phyloP scores from a whole-genome alignment of 2,113 vertebrate genomes.

The Scophthalmus maximus region DNA sequence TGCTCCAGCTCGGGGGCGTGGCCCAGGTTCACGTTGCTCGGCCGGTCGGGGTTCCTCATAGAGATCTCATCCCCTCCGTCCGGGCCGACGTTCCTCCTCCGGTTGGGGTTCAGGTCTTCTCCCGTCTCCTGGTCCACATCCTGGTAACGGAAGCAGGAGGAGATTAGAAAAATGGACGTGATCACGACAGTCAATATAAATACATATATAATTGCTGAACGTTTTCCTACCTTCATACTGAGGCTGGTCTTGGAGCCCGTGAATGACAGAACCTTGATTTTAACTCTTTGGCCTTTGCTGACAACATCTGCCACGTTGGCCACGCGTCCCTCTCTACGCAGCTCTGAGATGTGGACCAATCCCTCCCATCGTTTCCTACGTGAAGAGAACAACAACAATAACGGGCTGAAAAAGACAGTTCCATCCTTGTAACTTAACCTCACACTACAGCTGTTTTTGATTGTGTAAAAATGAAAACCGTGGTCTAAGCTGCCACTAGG shows the following conservation, averaged over 20 bases:
- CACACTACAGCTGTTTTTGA: no score
- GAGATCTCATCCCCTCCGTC: conserved; percentile 89
- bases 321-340: conserved; percentile 93
- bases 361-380: conserved; percentile 97
- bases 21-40: conserved; percentile 92
- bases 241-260: conserved; percentile 98
- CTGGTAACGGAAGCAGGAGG: conserved; percentile 68
- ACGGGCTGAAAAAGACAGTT: neutral
- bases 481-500: no score
- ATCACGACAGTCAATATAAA: neutral
- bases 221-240: conserved; percentile 94
- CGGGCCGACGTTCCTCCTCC: conserved; percentile 89
- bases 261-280: conserved; percentile 97
- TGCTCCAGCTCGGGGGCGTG: conserved; percentile 91
- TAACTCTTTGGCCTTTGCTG: conserved; percentile 97
- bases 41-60: conserved; percentile 96
- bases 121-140: conserved; percentile 98
- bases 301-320: conserved; percentile 98
- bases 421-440: neutral
- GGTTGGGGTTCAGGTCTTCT: conserved; percentile 95
- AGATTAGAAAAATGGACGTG: neutral
- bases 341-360: conserved; percentile 96
- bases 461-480: no score
- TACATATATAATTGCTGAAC: neutral
- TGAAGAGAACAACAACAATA: neutral